Base-by-base conservation (phyloP, 2,888 invertebrate genomes). In the Plagodis dolabraria region DNA sequence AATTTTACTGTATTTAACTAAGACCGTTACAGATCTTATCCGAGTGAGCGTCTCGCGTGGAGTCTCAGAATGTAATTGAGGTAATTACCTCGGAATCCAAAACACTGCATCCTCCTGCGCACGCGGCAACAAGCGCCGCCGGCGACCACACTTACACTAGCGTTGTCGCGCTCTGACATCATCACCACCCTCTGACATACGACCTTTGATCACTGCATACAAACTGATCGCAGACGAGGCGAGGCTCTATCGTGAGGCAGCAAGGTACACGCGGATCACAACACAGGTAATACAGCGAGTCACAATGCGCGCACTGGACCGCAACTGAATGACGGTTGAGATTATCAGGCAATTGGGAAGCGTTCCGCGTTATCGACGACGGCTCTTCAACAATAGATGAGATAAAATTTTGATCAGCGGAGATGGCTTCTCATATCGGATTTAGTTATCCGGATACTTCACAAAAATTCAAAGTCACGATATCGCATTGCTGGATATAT, bases 51-150 rank as follows among this genome's bases (percentile, higher is more conserved):
- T 57, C 57, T 63, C 49, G 64, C 60, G 63, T 64, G 60, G 45
- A 46, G 57, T 68, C 67, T 66, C 63, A 60, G 45, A 46, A 56
- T 68, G 68, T 66, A 71, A 72, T 74, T 74, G 65, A 69, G 60
- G 63, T 63, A 68, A 71, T 84, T 87, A 92, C 92, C 92, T 77
- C 87, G 81, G 76, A 91, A 86, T 80, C 91, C 91, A 69, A 92
- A 92, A 76, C 92, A 92, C 84, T 89, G 91, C 89, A 92, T 92
- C 71, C 84, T 90, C 47, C 90, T 75, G 67, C 92, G 91, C 84
- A 87, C 85, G 76, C 90, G 90, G 72, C 92, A 92, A 72, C 92
- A 92, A 44, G 86, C 82, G 70, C 87, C 84, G 61, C 67, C 77
- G 63, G 79, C 80, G 61, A 76, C 80, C 69, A 85, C 83, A 71